Percentiles rank a stretch among this genome's conserved stretches.
These are phyloP conservation scores for Paramormyrops kingsleyae DNA, from an alignment of 2,113 vertebrate genomes.

Conservation along the genomic window DNA sequence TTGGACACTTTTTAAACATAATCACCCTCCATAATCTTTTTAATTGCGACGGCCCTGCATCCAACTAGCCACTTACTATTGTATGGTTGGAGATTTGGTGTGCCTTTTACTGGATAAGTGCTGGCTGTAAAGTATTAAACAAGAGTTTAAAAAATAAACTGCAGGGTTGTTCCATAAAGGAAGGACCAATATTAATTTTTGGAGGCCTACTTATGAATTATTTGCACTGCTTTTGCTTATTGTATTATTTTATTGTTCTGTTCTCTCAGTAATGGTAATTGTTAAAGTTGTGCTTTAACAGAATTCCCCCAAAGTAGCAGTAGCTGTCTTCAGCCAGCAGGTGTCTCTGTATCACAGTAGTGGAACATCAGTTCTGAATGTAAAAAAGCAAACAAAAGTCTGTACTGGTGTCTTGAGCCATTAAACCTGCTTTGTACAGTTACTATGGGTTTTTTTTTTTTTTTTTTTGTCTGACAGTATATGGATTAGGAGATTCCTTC, in stretches of 20 bases:
- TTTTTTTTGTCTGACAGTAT: background rate
- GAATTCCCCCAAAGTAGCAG: background rate
- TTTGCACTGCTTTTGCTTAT: background rate
- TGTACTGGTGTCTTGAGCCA: slow-evolving; percentile 8
- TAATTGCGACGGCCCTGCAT: background rate
- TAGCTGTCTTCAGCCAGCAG: slow-evolving; percentile 12
- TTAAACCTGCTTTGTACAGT: background rate
- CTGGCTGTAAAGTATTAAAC: background rate
- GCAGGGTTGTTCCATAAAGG: slow-evolving; percentile 1
- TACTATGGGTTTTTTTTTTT: background rate
- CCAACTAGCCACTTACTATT: background rate
- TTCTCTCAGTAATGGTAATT: background rate
- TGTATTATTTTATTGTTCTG: background rate
- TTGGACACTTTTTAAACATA: slow-evolving; percentile 13
- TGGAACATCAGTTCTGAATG: background rate
- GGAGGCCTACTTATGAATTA: slow-evolving; percentile 5
- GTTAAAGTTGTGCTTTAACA: slow-evolving; percentile 8
- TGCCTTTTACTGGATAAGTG: background rate
- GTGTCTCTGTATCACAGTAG: slow-evolving; percentile 12
- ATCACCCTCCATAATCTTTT: background rate
- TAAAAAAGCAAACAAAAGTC: background rate
- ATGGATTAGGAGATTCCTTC: background rate
- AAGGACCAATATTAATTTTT: slow-evolving; percentile 14
- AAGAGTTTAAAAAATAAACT: background rate
- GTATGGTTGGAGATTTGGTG: background rate